Base-by-base conservation (phyloP, 1,140 invertebrate species). In the Drosophila subobscura region DNA sequence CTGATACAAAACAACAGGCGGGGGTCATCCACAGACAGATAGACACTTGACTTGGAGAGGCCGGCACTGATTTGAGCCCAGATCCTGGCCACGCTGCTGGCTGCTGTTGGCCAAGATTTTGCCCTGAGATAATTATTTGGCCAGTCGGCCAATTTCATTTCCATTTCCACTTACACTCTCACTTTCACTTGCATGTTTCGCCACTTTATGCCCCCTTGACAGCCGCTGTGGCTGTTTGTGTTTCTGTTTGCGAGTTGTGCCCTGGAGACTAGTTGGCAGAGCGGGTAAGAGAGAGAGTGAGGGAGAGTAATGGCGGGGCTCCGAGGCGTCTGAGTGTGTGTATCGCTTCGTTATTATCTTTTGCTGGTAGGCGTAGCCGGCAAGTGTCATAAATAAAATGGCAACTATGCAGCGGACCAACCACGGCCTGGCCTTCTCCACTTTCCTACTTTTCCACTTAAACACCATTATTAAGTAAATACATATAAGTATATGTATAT, bases 381-480 rank as follows among this genome's bases (percentile, higher is more conserved):
- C 75, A 67, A 88, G 83, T 88, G 83, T 88, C 83, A 88, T 88
- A 88, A 88, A 88, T 88, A 88, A 88, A 88, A 88, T 88, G 78
- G 71, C 70, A 88, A 78, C 83, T 81, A 77, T 78, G 71, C 76
- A 53, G 61, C 42, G 22, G 53, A 16, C 25, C 42, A 58, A 55
- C 49, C 33, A 37, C 10, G 10, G 33, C 33, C 33, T 37, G 3
- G 33, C 33, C 12, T 14, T 23, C 23, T 8, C 29, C 22, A 49
- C 51, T n/a, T 27, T 54, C 16, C 41, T 44, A 33, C 59, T 41
- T 59, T 47, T 44, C 41, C 64, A 66, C 81, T 77, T 81, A 79
- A 86, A 77, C 77, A 77, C 79, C 65, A 77, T 85, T 85, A 86
- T 86, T 81, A 86, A 70, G 80, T 58, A 68, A 76, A 76, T 76